phyloP scores from a whole-genome alignment of 1,140 invertebrate species.

The Danaus plexippus region DNA sequence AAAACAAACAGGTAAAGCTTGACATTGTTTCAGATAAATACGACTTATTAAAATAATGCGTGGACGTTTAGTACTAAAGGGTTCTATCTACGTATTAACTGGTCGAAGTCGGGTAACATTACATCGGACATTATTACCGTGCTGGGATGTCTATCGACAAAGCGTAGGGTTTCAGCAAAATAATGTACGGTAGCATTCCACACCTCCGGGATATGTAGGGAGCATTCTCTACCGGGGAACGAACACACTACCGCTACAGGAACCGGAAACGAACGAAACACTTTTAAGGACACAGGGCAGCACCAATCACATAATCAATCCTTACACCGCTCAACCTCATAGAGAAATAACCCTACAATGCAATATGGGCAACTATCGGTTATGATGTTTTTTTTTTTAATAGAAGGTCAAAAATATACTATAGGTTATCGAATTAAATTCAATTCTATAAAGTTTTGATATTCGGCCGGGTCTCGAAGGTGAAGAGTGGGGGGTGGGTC shows the following conservation, averaged over 20 bases:
- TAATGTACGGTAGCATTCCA: conserved; percentile 35
- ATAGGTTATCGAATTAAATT: no score
- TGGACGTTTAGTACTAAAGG: conserved; percentile 2
- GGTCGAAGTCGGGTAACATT: background rate
- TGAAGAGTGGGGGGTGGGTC: conserved; percentile 3
- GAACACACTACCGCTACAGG: conserved; percentile 43
- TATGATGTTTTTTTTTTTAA: no score
- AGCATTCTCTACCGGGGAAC: conserved; percentile 21
- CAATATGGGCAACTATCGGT: background rate
- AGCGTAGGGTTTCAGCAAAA: conserved; percentile 42
- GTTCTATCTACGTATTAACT: conserved; percentile 1
- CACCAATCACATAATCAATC: conserved; percentile 69
- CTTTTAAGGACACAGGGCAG: conserved; percentile 61
- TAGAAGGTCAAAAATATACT: no score
- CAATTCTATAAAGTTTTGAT: no score
- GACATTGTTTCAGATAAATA: conserved; percentile 13
- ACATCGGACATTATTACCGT: background rate
- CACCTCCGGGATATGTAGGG: conserved; percentile 41
- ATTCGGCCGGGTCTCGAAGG: no score
- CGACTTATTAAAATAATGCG: conserved; percentile 13
- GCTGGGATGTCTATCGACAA: conserved; percentile 10
- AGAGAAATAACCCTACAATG: conserved; percentile 19
- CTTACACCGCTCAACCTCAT: conserved; percentile 53
- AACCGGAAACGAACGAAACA: conserved; percentile 56
- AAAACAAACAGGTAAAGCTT: conserved; percentile 73